Evolutionary conservation across 2,797 vertebrate genomes (phyloP).

Genomic region (Lutra lutra): DNA sequence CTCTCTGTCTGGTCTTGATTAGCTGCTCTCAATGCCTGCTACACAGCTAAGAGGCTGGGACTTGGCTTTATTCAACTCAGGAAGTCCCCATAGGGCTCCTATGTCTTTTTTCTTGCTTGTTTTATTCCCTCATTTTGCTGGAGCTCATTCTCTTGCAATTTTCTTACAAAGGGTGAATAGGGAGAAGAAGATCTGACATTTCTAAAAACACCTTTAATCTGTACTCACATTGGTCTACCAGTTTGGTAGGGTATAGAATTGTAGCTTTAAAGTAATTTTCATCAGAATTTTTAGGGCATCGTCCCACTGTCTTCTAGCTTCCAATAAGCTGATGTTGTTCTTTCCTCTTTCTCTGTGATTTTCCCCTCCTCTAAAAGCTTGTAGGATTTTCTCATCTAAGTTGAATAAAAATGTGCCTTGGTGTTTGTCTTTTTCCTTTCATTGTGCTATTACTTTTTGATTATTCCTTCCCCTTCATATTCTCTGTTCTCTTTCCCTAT

Average conservation of each 20-base stretch:
- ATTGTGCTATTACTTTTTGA: background rate
- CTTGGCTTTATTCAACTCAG: background rate
- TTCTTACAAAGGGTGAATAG: background rate
- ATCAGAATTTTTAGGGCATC: background rate
- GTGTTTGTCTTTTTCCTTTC: background rate
- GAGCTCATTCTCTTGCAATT: background rate
- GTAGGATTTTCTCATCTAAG: background rate
- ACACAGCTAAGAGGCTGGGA: background rate
- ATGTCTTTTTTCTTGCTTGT: background rate
- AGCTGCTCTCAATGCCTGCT: background rate
- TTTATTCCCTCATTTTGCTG: background rate
- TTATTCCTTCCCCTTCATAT: background rate
- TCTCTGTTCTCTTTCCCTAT: background rate
- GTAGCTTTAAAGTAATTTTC: background rate
- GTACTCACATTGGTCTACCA: background rate
- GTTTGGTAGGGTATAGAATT: background rate
- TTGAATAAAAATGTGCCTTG: background rate
- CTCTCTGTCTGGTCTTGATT: background rate
- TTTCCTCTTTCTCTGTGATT: background rate
- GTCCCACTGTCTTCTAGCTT: background rate
- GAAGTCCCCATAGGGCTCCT: background rate
- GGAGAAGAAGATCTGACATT: background rate
- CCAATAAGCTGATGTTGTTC: background rate
- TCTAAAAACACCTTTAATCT: conserved; percentile 24
- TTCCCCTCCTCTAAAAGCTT: background rate